Conservation (phyloP, 2,113 vertebrate genomes). For the Balaeniceps rex region DNA sequence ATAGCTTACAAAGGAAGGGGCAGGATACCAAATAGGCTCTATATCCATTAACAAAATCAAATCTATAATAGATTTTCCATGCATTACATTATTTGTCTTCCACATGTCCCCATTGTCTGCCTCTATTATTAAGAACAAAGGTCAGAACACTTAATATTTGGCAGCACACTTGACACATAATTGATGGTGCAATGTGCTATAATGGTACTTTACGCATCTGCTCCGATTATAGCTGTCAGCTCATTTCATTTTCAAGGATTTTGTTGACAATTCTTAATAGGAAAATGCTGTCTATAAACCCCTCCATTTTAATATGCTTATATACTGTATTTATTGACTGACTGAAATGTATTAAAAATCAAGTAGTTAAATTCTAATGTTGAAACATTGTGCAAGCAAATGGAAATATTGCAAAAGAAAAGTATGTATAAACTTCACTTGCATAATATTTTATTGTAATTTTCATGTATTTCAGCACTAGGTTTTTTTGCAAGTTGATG, state of each 20-base stretch:
- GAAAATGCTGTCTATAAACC: background rate
- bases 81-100: background rate
- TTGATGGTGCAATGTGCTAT: conserved; percentile 1
- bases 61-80: background rate
- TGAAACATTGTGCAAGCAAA: background rate
- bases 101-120: background rate
- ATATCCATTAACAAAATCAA: background rate
- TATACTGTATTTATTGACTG: background rate
- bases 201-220: background rate
- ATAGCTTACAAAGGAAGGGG: background rate
- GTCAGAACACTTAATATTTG: conserved; percentile 63
- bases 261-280: background rate
- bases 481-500: background rate
- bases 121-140: conserved; percentile 54
- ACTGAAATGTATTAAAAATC: background rate
- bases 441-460: background rate
- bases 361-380: background rate
- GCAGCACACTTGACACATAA: conserved; percentile 10
- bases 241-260: conserved; percentile 35
- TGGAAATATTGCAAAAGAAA: background rate
- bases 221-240: background rate
- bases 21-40: background rate
- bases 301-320: background rate
- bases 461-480: background rate
- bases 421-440: background rate